A percentile compares a stretch with the other conserved stretches of the same genome.
Conservation (phyloP, 2,888 invertebrate genomes). For the Coelopa pilipes region DNA sequence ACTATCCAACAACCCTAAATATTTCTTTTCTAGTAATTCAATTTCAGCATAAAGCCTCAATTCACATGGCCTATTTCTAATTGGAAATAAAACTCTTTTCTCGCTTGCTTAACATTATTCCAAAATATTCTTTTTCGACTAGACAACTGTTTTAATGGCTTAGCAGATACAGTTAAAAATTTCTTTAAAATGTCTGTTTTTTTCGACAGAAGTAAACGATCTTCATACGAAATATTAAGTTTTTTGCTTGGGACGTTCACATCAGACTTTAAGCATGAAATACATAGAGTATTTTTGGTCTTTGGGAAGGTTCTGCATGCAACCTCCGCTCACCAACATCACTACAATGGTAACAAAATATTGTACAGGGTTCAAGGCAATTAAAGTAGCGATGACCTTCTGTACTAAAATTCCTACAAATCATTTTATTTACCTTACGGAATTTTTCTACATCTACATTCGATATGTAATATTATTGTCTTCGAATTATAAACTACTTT, state of each 20-base stretch:
- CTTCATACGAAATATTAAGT: conserved; percentile 1
- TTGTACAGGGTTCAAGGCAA: not conserved
- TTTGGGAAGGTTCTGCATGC: not conserved
- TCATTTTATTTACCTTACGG: not conserved
- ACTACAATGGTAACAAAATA: conserved; percentile 7
- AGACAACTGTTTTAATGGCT: not conserved
- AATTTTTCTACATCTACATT: too few relatives aligned
- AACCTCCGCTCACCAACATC: not conserved
- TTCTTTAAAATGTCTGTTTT: conserved; percentile 2
- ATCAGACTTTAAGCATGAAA: not conserved
- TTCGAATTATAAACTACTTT: too few relatives aligned
- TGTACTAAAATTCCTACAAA: not conserved
- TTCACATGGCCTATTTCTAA: too few relatives aligned
- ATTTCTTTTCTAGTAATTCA: conserved; percentile 36
- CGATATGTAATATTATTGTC: too few relatives aligned
- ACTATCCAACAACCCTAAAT: too few relatives aligned
- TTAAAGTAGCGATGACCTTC: conserved; percentile 5
- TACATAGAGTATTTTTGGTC: not conserved
- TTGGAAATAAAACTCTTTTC: too few relatives aligned
- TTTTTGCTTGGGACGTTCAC: not conserved
- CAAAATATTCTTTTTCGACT: conserved; percentile 14
- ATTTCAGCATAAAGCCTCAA: too few relatives aligned
- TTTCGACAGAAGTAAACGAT: conserved; percentile 14
- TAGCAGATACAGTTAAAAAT: not conserved
- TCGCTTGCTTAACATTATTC: conserved; percentile 33